Conservation (phyloP, 2,113 vertebrate genomes). For the Probosciger aterrimus region DNA sequence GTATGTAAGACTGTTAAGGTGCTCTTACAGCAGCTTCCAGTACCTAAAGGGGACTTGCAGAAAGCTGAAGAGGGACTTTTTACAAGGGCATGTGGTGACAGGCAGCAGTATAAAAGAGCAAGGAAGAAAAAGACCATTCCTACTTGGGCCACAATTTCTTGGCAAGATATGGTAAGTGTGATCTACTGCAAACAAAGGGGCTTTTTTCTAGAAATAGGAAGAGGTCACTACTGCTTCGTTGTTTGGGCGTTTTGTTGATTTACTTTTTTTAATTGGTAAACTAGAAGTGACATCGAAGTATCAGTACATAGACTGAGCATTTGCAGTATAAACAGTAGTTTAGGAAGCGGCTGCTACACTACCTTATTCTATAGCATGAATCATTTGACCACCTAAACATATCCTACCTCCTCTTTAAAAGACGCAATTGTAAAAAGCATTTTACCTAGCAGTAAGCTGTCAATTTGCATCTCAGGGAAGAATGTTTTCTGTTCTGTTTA, state of each 20-base stretch:
- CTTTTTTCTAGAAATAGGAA: not conserved
- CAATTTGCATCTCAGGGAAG: not conserved
- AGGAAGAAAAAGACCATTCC: not conserved
- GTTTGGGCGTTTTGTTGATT: not conserved
- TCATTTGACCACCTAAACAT: not conserved
- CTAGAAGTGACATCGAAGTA: not conserved
- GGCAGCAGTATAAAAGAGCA: not conserved
- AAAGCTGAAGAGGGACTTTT: not conserved
- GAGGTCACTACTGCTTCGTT: not conserved
- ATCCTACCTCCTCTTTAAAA: not conserved
- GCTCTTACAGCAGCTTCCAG: not conserved
- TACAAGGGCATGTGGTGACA: not conserved
- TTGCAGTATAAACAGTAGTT: not conserved
- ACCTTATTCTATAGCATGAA: not conserved
- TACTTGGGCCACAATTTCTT: not conserved
- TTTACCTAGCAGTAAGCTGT: not conserved
- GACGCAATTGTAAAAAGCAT: not conserved
- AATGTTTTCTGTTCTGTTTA: not conserved
- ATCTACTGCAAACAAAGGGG: not conserved
- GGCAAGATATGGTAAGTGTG: not conserved
- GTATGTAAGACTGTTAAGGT: not conserved
- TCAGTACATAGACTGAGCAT: not conserved
- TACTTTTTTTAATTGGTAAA: not conserved
- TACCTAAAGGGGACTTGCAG: not conserved
- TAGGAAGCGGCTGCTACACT: not conserved